Conservation (phyloP, 2,797 vertebrate species). For the Galaxias olidus region DNA sequence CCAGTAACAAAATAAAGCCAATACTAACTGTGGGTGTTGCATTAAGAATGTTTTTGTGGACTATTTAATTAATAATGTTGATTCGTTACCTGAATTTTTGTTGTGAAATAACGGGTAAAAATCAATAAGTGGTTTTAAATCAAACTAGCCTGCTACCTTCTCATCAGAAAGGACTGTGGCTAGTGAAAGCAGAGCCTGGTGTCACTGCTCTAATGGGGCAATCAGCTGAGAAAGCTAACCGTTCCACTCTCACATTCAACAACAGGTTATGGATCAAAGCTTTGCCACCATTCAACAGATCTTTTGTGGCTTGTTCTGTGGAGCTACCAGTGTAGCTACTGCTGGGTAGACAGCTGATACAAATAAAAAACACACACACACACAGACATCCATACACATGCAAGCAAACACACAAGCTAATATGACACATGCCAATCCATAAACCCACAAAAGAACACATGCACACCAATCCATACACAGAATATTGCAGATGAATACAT, state of each 20-base stretch:
- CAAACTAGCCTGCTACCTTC: no score
- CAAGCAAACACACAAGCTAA: background rate
- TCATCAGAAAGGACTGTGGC: background rate
- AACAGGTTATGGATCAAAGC: slow-evolving; percentile 70
- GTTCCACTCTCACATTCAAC: slow-evolving; percentile 67
- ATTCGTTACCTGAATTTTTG: no score
- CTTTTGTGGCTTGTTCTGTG: background rate
- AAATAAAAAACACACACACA: no score
- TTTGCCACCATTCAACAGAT: slow-evolving; percentile 57
- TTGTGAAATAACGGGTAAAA: no score
- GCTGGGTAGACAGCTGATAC: slow-evolving; percentile 39
- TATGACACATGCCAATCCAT: background rate
- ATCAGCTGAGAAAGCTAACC: slow-evolving; percentile 60
- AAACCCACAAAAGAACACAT: background rate
- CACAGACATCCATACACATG: no score
- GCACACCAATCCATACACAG: background rate
- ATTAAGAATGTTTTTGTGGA: no score
- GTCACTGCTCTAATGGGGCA: slow-evolving; percentile 47
- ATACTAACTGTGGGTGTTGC: no score
- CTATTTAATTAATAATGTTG: no score
- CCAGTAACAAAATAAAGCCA: no score
- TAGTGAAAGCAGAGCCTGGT: slow-evolving; percentile 30
- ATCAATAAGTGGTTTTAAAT: no score
- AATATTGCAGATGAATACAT: slow-evolving; percentile 49
- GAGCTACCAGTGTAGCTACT: slow-evolving; percentile 33